Evolutionary conservation across 2,113 vertebrate genomes (phyloP), one percentile per base, ranked within the genome.

Genomic region (Lycaon pictus): DNA sequence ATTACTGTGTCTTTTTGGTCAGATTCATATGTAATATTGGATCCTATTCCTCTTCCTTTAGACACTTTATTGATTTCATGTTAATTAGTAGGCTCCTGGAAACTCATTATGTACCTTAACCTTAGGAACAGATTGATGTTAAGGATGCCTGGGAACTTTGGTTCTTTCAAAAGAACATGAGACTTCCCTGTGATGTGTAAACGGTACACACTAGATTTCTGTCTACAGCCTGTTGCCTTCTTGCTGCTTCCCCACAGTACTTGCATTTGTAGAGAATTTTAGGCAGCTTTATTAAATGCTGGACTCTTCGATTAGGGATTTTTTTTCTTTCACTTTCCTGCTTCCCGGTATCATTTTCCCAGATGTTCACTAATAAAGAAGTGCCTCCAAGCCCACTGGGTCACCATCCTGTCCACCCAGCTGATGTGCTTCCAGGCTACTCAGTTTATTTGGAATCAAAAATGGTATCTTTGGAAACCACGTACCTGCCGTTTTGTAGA

Each of bases 191-290:
- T 19, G n/a, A 67, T 79, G 25, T 60, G 60, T 58, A 51, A 67
- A 56, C 4, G 53, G 1, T 1, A 1, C 0, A 11, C 16, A 3
- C 43, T 0, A 1, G 0, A 0, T 3, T 3, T 0, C 27, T 92
- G 62, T 60, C 1, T 1, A 7, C 0, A 0, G 10, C 86, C 0
- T 2, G 4, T 7, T 53, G 5, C 19, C 84, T 32, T 20, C 32
- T 51, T 53, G 13, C 3, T 58, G 25, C 22, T 74, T 90, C 58
- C 56, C 93, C 58, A 25, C 13, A 74, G 53, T 11, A 48, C 9
- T 56, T 95, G 32, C 5, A 43, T 1, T 90, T 93, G 63, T 53
- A 62, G 56, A 12, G 63, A 48, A 56, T 77, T 83, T 79, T 95
- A n/a, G 76, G 72, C 82, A 3, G 43, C 80, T 58, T 23, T 63